A percentile compares a stretch with the other conserved stretches of the same genome.
phyloP scores from a whole-genome alignment of 2,888 invertebrate species.

The Cerastoderma edule region DNA sequence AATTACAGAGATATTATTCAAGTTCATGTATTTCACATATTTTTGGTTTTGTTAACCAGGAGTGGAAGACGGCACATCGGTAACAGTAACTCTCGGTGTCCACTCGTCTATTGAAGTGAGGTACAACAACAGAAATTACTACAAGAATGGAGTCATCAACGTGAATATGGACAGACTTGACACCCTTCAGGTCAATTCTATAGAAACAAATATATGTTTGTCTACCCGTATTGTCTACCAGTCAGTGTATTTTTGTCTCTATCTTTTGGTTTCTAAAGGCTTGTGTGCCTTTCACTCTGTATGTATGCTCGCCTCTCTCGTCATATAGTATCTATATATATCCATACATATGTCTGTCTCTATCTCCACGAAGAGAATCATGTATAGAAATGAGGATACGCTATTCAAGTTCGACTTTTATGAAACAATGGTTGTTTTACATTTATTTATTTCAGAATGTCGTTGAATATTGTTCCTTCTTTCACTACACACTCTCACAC shows the following conservation, averaged over 20 bases:
- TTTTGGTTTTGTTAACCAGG: conserved; percentile 17
- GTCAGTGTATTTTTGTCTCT: background rate
- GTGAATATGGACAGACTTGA: conserved; percentile 52
- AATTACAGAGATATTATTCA: conserved; percentile 5
- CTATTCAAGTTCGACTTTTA: too few species aligned
- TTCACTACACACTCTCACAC: too few species aligned
- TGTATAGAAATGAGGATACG: too few species aligned
- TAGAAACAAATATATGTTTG: background rate
- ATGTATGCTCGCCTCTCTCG: too few species aligned
- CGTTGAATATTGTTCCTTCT: too few species aligned
- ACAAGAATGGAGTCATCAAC: conserved; percentile 31
- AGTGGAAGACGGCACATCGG: conserved; percentile 50
- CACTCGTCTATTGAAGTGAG: conserved; percentile 37
- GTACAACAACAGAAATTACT: conserved; percentile 46
- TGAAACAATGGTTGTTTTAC: too few species aligned
- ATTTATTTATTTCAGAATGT: too few species aligned
- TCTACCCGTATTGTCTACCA: background rate
- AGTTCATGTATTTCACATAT: background rate
- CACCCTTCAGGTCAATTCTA: conserved; percentile 49
- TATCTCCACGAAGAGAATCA: too few species aligned
- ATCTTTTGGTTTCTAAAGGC: too few species aligned
- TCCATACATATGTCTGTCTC: too few species aligned
- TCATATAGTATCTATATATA: too few species aligned
- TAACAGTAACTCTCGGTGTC: conserved; percentile 37
- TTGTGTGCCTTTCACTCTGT: too few species aligned